A percentile compares a stretch with the other conserved stretches of the same genome.
Evolutionary conservation across 2,113 vertebrate genomes (phyloP).

Genomic region (Oplegnathus fasciatus): DNA sequence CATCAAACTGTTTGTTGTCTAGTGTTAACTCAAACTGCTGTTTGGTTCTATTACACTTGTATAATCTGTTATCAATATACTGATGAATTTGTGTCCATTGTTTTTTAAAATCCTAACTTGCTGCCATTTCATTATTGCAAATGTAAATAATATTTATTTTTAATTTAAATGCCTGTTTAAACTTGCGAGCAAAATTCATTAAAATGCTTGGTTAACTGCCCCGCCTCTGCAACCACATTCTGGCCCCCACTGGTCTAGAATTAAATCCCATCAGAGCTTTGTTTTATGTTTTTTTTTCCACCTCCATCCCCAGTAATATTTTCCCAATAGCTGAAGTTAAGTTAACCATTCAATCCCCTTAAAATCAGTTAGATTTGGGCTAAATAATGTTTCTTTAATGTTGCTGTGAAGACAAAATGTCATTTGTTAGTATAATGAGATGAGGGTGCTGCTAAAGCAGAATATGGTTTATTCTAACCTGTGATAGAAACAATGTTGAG

Average conservation of each 20-base stretch:
- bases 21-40: not conserved
- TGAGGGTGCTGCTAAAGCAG: not conserved
- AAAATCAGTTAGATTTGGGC: not conserved
- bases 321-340: not conserved
- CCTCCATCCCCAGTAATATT: not conserved
- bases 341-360: too few species aligned
- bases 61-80: not conserved
- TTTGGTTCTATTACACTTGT: not conserved
- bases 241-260: not conserved
- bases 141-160: not conserved
- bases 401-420: not conserved
- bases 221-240: not conserved
- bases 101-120: not conserved
- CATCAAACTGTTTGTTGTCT: not conserved
- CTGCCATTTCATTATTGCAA: not conserved
- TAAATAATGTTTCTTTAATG: not conserved
- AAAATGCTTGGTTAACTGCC: not conserved
- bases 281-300: not conserved
- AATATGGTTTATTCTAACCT: slow-evolving; percentile 78
- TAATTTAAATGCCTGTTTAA: not conserved
- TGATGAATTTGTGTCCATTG: not conserved
- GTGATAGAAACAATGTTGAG: slow-evolving; percentile 99
- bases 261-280: not conserved
- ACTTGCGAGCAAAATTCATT: not conserved
- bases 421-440: not conserved